Percentiles rank a stretch among this genome's conserved stretches.
Evolutionary conservation across 2,888 invertebrate genomes (phyloP).

Genomic region (Chydorus sphaericus): DNA sequence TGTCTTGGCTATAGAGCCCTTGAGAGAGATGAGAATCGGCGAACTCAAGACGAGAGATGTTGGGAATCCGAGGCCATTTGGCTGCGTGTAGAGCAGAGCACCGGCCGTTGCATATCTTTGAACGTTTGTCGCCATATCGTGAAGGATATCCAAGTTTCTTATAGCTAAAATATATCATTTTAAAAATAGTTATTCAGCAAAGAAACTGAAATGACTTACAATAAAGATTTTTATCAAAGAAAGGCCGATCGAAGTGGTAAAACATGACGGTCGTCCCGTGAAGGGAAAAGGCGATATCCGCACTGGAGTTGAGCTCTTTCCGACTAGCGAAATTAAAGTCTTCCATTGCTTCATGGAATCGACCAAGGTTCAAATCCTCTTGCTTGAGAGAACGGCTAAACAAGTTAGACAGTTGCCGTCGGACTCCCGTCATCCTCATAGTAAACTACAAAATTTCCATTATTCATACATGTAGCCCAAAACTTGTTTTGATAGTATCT

Average conservation of each 20-base stretch:
- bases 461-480: neutral
- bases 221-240: neutral
- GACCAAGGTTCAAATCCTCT: constrained; percentile 1
- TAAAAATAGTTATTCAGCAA: neutral
- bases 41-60: neutral
- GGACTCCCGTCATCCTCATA: neutral
- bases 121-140: constrained; percentile 2
- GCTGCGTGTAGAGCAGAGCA: constrained; percentile 10
- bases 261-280: constrained; percentile 3
- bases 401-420: neutral
- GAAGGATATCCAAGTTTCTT: constrained; percentile 8
- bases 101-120: constrained; percentile 9
- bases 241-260: constrained; percentile 2
- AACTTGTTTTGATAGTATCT: neutral
- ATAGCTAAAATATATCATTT: neutral
- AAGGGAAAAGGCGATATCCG: neutral
- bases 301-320: neutral
- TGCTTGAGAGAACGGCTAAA: neutral
- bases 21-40: constrained; percentile 10
- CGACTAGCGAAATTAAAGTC: neutral
- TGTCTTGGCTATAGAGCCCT: constrained; percentile 7
- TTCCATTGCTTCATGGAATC: neutral
- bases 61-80: constrained; percentile 12
- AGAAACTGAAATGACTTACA: neutral
- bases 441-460: neutral